These are phyloP conservation scores for Sus scrofa DNA, from an alignment of 2,113 vertebrate species.

Conservation along the genomic window T2T-Sscrofa CM000812.6:132826001-132826500, in stretches of 20 bases:
- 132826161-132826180: conserved; percentile 79
- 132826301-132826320: conserved; percentile 91
- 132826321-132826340: conserved; percentile 95
- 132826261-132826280: conserved; percentile 86
- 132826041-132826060: conserved; percentile 42
- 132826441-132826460: conserved; percentile 73
- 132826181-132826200: conserved; percentile 72
- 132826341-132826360: conserved; percentile 94
- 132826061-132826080: neutral
- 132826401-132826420: conserved; percentile 87
- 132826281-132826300: conserved; percentile 88
- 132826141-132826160: conserved; percentile 62
- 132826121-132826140: conserved; percentile 63
- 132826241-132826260: conserved; percentile 88
- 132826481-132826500: conserved; percentile 59
- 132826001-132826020: conserved; percentile 5
- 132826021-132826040: conserved; percentile 14
- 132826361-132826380: conserved; percentile 90
- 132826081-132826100: conserved; percentile 59
- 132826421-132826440: conserved; percentile 83
- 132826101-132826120: conserved; percentile 66
- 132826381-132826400: conserved; percentile 87
- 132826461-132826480: conserved; percentile 71
- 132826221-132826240: conserved; percentile 87
- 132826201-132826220: conserved; percentile 86